Evolutionary conservation across 2,113 vertebrate genomes (phyloP).

Genomic region (zebrafish (Danio rerio)): DNA sequence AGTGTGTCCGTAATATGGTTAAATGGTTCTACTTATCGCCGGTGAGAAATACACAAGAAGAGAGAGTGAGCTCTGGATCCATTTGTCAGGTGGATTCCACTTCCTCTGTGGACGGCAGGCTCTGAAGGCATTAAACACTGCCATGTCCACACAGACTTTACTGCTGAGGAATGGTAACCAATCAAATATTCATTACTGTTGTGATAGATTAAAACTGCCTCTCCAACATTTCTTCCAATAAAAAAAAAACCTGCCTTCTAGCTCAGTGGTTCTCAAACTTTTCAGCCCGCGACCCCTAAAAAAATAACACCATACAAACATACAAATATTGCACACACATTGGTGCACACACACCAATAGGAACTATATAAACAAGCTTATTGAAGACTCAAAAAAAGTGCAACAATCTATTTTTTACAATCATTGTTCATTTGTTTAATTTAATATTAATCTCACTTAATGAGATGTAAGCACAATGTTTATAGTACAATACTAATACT

Average conservation of each 20-base stretch:
- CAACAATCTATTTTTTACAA: too few relatives aligned
- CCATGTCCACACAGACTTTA: slow-evolving; percentile 35
- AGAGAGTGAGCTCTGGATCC: slow-evolving; percentile 29
- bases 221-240: background rate
- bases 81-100: slow-evolving; percentile 55
- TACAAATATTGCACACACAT: too few relatives aligned
- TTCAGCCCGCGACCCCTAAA: too few relatives aligned
- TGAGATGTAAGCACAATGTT: too few relatives aligned
- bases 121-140: slow-evolving; percentile 44
- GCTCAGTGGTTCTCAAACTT: too few relatives aligned
- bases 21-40: slow-evolving; percentile 46
- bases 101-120: background rate
- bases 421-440: too few relatives aligned
- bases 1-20: slow-evolving; percentile 41
- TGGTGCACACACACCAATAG: too few relatives aligned
- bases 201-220: slow-evolving; percentile 45
- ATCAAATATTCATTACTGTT: slow-evolving; percentile 52
- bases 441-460: too few relatives aligned
- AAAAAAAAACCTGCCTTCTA: background rate
- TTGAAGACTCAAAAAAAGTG: too few relatives aligned
- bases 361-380: too few relatives aligned
- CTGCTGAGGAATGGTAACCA: slow-evolving; percentile 45
- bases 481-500: too few relatives aligned
- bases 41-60: slow-evolving; percentile 33
- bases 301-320: too few relatives aligned